phyloP scores from a whole-genome alignment of 2,797 vertebrate genomes.

The Myotis planiceps region DNA sequence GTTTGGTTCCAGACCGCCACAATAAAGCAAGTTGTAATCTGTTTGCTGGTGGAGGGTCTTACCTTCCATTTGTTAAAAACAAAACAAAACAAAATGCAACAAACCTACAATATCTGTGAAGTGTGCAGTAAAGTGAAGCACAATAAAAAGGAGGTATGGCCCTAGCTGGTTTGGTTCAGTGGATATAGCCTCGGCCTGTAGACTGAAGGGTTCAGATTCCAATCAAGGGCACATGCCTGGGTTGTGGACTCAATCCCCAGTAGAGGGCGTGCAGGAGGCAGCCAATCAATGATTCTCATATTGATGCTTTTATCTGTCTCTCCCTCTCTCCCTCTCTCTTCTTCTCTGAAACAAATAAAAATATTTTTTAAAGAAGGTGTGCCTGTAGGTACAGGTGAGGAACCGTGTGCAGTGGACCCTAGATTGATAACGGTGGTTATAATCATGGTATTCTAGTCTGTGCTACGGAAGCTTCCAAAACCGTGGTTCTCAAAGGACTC shows the following conservation, averaged over 20 bases:
- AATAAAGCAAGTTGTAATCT: not conserved
- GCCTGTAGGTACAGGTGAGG: not conserved
- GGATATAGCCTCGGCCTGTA: not conserved
- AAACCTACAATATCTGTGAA: not conserved
- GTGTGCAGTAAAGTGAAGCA: not conserved
- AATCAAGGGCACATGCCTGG: not conserved
- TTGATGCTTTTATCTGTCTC: not conserved
- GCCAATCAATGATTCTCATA: no score
- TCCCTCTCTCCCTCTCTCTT: not conserved
- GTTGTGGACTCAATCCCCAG: not conserved
- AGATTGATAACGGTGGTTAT: not conserved
- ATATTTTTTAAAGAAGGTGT: not conserved
- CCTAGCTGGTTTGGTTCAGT: not conserved
- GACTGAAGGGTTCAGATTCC: not conserved
- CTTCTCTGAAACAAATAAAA: not conserved
- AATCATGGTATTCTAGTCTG: not conserved
- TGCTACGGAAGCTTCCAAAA: not conserved
- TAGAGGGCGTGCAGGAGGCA: not conserved
- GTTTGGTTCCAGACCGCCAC: not conserved
- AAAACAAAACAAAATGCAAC: rapidly evolving
- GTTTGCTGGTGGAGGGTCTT: not conserved
- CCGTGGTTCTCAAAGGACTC: not conserved
- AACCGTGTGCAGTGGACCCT: not conserved
- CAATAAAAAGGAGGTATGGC: not conserved
- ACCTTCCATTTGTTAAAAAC: not conserved